phyloP scores from a whole-genome alignment of 2,113 vertebrate genomes.

The Mus pahari region DNA sequence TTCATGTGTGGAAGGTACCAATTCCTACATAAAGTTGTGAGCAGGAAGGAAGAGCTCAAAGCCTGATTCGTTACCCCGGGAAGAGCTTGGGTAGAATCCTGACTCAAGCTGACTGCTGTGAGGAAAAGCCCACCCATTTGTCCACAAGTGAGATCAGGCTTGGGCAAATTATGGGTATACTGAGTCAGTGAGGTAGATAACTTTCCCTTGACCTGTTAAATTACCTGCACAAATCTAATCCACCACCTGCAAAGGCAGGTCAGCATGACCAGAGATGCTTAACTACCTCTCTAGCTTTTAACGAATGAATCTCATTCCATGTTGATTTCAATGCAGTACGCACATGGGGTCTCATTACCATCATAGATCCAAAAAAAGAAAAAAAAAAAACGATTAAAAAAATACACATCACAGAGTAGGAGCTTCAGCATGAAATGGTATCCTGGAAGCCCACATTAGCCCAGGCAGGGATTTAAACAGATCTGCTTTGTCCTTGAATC shows the following conservation, averaged over 20 bases:
- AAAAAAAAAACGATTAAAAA: neutral
- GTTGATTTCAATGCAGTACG: slow-evolving; percentile 7
- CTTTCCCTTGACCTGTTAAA: neutral
- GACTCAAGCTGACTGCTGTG: neutral
- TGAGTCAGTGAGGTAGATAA: neutral
- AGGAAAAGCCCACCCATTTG: neutral
- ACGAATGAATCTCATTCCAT: neutral
- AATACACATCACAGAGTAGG: neutral
- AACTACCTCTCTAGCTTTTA: neutral
- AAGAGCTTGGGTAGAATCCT: neutral
- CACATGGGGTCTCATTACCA: neutral
- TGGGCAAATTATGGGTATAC: neutral
- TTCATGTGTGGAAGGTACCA: neutral
- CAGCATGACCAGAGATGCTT: neutral
- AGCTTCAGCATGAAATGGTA: neutral
- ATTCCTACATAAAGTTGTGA: neutral
- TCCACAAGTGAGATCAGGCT: neutral
- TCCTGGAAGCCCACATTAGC: neutral
- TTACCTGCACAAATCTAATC: neutral
- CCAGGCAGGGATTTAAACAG: neutral
- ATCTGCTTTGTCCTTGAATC: neutral
- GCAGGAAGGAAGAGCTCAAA: neutral
- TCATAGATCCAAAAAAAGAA: neutral
- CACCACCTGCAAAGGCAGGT: neutral
- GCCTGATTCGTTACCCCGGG: neutral